Evolutionary conservation across 2,797 vertebrate genomes (phyloP).

Genomic region (Acridotheres tristis): DNA sequence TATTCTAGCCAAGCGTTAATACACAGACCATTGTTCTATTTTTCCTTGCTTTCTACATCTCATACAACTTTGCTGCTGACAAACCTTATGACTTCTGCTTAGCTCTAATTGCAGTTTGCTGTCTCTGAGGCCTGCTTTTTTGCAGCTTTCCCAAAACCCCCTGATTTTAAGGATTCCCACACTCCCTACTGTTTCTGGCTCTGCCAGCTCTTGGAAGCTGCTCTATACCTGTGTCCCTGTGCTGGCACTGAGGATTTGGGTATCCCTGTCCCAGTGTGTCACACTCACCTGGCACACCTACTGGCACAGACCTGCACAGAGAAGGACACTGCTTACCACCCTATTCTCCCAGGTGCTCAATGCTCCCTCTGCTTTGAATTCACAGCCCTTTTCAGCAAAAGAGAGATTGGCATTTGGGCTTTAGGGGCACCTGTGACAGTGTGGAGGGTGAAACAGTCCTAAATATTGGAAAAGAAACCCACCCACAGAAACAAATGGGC

Average conservation of each 20-base stretch:
- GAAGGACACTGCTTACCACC: neutral
- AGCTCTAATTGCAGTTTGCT: too few species aligned
- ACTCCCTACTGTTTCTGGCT: neutral
- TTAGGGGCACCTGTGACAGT: neutral
- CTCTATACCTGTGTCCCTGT: too few species aligned
- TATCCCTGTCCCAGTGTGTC: fast-evolving
- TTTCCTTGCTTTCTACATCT: too few species aligned
- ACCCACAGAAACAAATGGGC: neutral
- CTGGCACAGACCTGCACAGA: neutral
- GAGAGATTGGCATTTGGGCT: neutral
- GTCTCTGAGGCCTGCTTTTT: too few species aligned
- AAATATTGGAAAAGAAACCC: neutral
- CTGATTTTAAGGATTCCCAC: too few species aligned
- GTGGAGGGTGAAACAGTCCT: neutral
- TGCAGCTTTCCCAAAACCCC: too few species aligned
- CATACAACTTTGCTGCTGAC: too few species aligned
- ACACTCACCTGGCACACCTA: neutral
- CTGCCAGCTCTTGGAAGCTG: neutral
- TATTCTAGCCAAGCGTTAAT: too few species aligned
- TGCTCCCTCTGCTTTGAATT: neutral
- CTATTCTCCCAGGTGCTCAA: neutral
- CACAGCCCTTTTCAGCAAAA: neutral
- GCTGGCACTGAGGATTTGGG: neutral
- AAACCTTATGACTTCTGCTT: too few species aligned
- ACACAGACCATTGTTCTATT: too few species aligned